Conservation (phyloP, 2,888 invertebrate species). For the Heliconius ethilla region DNA sequence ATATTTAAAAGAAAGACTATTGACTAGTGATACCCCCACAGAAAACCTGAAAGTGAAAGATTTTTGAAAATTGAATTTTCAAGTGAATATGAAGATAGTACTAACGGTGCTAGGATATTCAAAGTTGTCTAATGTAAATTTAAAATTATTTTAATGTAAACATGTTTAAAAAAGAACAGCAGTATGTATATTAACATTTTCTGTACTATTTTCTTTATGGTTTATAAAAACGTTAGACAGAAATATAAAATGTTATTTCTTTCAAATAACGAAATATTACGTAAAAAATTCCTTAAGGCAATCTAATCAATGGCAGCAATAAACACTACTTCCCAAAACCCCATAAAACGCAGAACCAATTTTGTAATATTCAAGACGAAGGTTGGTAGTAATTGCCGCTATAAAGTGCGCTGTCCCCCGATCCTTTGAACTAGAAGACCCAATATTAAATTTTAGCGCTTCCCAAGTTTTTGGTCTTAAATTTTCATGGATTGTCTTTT, state of each 20-base stretch:
- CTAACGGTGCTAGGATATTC: neutral
- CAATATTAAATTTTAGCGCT: constrained; percentile 76
- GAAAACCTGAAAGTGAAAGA: constrained; percentile 29
- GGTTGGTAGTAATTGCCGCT: constrained; percentile 72
- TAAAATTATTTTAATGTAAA: too few relatives aligned
- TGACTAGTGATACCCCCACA: constrained; percentile 24
- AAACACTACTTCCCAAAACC: constrained; percentile 62
- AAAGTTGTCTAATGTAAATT: neutral
- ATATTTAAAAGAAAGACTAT: constrained; percentile 36
- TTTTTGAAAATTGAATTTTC: constrained; percentile 30
- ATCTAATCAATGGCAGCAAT: constrained; percentile 62
- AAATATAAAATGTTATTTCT: neutral
- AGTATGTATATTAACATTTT: neutral
- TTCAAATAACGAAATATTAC: neutral
- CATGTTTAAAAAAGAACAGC: too few relatives aligned
- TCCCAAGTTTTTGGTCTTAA: constrained; percentile 67
- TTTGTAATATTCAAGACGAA: constrained; percentile 72
- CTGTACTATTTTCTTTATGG: neutral
- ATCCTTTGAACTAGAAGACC: constrained; percentile 56
- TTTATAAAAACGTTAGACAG: neutral
- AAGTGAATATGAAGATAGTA: constrained; percentile 6
- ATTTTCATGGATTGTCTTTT: constrained; percentile 62
- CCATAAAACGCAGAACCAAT: constrained; percentile 75
- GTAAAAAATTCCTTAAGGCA: constrained; percentile 43
- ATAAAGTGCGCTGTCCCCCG: constrained; percentile 75